A percentile compares a stretch with the other conserved stretches of the same genome.
phyloP scores from a whole-genome alignment of 2,113 vertebrate species.

The Jacana jacana region DNA sequence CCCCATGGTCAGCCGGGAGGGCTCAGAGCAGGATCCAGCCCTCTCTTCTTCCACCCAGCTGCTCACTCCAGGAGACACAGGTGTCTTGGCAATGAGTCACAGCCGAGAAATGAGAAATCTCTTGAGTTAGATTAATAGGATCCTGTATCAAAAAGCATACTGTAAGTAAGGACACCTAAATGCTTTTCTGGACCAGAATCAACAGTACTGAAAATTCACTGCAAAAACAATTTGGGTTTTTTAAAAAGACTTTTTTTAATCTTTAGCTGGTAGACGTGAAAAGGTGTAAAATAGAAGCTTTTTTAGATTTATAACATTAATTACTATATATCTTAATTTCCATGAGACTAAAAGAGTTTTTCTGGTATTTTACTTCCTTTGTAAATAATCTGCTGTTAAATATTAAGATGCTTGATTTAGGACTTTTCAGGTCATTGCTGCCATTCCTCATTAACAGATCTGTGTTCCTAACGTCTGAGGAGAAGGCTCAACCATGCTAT shows the following conservation, averaged over 20 bases:
- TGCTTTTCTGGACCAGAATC: neutral
- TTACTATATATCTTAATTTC: neutral
- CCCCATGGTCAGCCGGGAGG: fast-evolving
- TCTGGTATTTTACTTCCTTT: neutral
- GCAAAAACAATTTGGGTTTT: fast-evolving
- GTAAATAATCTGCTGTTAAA: neutral
- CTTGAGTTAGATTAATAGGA: neutral
- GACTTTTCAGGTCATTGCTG: neutral
- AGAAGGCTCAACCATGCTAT: neutral
- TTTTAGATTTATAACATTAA: neutral
- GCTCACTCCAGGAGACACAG: neutral
- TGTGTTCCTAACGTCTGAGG: neutral
- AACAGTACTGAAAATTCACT: neutral
- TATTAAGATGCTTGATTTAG: neutral
- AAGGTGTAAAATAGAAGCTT: neutral
- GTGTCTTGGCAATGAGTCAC: neutral
- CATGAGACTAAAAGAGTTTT: neutral
- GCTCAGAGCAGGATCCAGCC: neutral
- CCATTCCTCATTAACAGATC: neutral
- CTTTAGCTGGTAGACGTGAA: neutral
- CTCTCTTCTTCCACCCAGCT: neutral
- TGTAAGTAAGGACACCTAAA: neutral
- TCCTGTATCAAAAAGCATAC: neutral
- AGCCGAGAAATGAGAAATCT: neutral
- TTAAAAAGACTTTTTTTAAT: neutral